Conservation (phyloP, 2,797 vertebrate species). For the Anniella stebbinsi region DNA sequence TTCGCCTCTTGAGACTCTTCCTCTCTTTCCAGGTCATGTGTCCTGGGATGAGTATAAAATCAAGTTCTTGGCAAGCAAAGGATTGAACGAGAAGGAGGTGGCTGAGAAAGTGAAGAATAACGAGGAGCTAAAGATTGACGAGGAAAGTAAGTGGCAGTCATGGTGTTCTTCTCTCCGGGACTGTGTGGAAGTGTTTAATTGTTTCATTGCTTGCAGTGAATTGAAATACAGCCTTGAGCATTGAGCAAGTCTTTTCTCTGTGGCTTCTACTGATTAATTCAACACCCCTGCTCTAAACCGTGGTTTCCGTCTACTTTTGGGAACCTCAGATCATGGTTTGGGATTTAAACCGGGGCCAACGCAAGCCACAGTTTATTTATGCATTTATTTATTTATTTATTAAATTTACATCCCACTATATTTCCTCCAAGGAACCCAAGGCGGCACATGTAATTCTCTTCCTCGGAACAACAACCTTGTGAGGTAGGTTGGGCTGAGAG, state of each 20-base stretch:
- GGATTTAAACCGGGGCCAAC: not conserved
- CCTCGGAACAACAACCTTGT: no score
- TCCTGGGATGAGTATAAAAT: conserved; percentile 95
- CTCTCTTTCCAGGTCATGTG: conserved; percentile 83
- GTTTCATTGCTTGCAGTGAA: not conserved
- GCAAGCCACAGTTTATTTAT: no score
- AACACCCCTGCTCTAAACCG: not conserved
- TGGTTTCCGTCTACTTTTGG: not conserved
- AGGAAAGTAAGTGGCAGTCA: conserved; percentile 87
- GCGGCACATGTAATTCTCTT: no score
- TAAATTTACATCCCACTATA: no score
- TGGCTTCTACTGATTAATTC: not conserved
- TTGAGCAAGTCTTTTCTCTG: not conserved
- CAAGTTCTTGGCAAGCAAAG: conserved; percentile 95
- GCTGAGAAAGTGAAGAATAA: conserved; percentile 91
- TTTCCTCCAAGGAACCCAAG: no score
- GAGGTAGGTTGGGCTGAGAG: no score
- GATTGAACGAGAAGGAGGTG: conserved; percentile 89
- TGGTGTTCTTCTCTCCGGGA: not conserved
- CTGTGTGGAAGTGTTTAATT: not conserved
- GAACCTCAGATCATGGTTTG: not conserved
- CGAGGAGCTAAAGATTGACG: conserved; percentile 93
- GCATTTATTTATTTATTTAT: no score
- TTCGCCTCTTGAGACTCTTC: rapidly evolving
- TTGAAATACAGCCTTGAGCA: not conserved